Evolutionary conservation across 2,113 vertebrate species (phyloP).

Genomic region (Rhinogobius similis): DNA sequence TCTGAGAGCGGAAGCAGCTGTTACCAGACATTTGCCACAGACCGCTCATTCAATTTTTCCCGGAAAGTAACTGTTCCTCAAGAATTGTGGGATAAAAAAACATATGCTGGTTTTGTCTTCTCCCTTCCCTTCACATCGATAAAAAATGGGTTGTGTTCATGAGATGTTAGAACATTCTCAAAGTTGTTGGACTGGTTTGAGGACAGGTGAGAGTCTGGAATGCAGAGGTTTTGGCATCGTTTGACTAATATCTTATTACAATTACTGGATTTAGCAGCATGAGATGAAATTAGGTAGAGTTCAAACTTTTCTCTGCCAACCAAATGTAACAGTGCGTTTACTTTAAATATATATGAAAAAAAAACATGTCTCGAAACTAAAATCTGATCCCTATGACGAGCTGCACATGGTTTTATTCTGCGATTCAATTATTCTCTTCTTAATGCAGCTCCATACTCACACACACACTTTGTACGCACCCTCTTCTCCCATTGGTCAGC

Average conservation of each 20-base stretch:
- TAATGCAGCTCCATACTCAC: too few species aligned
- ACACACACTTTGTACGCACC: too few species aligned
- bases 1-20: constrained; percentile 1
- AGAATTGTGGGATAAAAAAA: neutral
- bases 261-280: neutral
- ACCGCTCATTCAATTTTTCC: neutral
- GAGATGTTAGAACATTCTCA: neutral
- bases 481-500: neutral
- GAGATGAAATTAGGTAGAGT: too few species aligned
- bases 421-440: too few species aligned
- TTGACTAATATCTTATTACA: neutral
- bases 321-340: too few species aligned
- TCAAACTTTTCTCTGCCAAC: too few species aligned
- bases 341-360: too few species aligned
- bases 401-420: too few species aligned
- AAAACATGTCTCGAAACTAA: too few species aligned
- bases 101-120: neutral
- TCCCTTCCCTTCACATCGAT: neutral
- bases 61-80: neutral
- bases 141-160: neutral
- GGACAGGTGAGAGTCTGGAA: neutral
- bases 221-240: neutral
- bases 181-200: neutral
- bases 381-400: too few species aligned
- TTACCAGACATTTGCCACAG: neutral